Percentiles rank a stretch among this genome's conserved stretches.
These are phyloP conservation scores for Caenorhabditis briggsae DNA, from an alignment of 1,140 invertebrate genomes.

Conservation along the genomic window DNA sequence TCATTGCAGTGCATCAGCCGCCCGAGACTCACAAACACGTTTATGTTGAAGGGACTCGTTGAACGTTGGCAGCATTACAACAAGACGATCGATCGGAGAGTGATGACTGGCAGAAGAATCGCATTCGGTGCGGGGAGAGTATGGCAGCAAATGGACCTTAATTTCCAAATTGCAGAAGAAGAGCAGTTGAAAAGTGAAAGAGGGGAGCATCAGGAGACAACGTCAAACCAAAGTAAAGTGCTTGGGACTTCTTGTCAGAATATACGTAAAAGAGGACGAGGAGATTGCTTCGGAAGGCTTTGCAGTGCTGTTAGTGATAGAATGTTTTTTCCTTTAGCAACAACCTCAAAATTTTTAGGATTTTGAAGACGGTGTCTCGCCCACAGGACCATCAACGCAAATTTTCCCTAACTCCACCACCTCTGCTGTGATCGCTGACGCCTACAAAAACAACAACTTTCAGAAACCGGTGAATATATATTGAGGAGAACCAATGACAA, in stretches of 20 bases:
- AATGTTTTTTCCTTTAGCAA: background rate
- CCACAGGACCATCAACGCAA: background rate
- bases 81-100: constrained; percentile 8
- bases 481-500: no score
- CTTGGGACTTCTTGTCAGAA: background rate
- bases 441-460: background rate
- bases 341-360: background rate
- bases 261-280: constrained; percentile 15
- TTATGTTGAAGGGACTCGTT: constrained; percentile 41
- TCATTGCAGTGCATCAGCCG: constrained; percentile 11
- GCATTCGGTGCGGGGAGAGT: background rate
- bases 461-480: background rate
- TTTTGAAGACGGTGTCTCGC: background rate
- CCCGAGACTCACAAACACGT: constrained; percentile 24
- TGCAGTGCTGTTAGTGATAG: background rate
- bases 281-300: constrained; percentile 21
- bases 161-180: constrained; percentile 10
- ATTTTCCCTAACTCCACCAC: background rate
- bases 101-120: constrained; percentile 31
- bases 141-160: no score
- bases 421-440: background rate
- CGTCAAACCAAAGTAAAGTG: background rate
- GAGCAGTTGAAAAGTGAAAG: constrained; percentile 21
- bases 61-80: constrained; percentile 6
- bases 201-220: background rate